Percentiles rank a stretch among this genome's conserved stretches.
These are phyloP conservation scores for Aphyosemion australe DNA, from an alignment of 2,113 vertebrate genomes.

Conservation along the genomic window DNA sequence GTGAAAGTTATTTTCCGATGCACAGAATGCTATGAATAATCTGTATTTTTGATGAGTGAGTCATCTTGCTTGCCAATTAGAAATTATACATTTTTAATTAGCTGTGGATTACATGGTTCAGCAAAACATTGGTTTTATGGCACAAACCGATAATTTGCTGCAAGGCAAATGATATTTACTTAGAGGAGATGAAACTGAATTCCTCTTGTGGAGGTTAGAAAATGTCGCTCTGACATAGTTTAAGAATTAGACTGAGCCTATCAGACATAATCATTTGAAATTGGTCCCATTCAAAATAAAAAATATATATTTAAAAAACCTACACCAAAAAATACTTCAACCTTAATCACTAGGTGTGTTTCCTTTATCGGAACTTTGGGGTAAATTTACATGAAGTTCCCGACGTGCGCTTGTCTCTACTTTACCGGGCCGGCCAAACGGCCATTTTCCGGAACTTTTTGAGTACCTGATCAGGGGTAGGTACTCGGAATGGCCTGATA, in stretches of 20 bases:
- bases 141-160: constrained; percentile 21
- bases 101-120: constrained; percentile 12
- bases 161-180: not conserved
- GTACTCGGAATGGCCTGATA: no score
- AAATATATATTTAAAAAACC: no score
- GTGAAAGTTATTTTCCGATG: constrained; percentile 12
- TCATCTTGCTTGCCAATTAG: constrained; percentile 32
- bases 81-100: constrained; percentile 37
- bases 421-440: no score
- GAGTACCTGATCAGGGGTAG: no score
- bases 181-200: not conserved
- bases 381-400: no score
- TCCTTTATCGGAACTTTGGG: no score
- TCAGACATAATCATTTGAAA: no score
- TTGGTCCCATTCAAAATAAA: no score
- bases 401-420: no score
- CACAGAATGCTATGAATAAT: constrained; percentile 30
- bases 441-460: no score
- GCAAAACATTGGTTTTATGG: constrained; percentile 19
- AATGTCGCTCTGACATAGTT: not conserved
- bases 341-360: no score
- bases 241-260: not conserved
- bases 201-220: not conserved
- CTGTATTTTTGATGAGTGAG: constrained; percentile 27
- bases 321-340: no score